Base-by-base conservation (phyloP, 2,888 invertebrate genomes). In the Zele albiditarsus region DNA sequence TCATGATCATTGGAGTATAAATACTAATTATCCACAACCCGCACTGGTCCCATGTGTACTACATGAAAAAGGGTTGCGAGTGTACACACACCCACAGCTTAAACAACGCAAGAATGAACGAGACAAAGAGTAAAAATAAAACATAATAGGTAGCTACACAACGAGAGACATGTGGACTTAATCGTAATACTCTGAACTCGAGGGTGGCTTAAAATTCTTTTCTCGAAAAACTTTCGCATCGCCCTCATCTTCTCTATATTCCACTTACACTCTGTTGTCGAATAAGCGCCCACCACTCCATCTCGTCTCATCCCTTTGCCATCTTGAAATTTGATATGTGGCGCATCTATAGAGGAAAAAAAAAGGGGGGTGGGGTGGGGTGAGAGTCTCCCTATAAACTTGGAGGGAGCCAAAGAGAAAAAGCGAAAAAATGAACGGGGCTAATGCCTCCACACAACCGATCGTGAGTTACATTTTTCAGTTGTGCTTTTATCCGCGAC, bases 1-100 rank as follows among this genome's bases (percentile, higher is more conserved):
- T 66, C 77, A 78, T 78, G 80, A 75, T 38, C 20, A 57, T 79
- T 80, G 77, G 80, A 83, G 84, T 70, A 76, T 84, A 84, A 85
- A 85, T 84, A 84, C 82, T 85, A 85, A 86, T 86, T 86, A 86
- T 82, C 25, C 78, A 80, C 77, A 79, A 81, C 82, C 78, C 78
- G 79, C 70, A 76, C 42, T 5, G 14, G 27, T 23, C 25, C 38
- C 42, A 53, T 53, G 66, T 66, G 42, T 46, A 27, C 16, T 8
- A 66, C 6, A n/a, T 16, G 25, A 10, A 27, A 28, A 60, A 60
- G 60, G 60, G 60, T 60, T 66, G 46, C 3, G 25, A 46, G 20
- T 12, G 20, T 12, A 23, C n/a, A 25, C 27, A 23, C 4, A 53
- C 20, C 8, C 53, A 10, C n/a, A 53, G 20, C 31, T 31, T 10